These are phyloP conservation scores for Hirtodrosophila trivittata DNA, from an alignment of 2,888 invertebrate genomes.

Conservation along the genomic window DNA sequence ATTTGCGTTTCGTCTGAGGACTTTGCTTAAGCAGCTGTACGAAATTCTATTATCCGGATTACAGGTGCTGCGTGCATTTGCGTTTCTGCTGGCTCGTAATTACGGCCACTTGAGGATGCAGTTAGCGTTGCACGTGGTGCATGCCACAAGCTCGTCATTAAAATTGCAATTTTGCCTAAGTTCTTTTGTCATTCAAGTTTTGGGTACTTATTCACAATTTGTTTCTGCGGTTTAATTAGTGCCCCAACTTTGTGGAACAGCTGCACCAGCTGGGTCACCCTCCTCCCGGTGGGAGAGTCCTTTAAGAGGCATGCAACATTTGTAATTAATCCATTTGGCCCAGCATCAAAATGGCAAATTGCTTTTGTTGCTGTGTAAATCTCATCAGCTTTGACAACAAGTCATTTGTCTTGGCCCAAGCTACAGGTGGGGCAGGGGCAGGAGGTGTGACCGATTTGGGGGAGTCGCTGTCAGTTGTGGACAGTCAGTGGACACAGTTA, in stretches of 20 bases:
- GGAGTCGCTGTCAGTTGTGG: conserved; percentile 4
- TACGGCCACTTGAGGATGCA: conserved; percentile 38
- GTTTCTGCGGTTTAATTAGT: conserved; percentile 41
- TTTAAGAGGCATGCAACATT: conserved; percentile 36
- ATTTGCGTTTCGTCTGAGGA: not conserved
- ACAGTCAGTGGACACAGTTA: conserved; percentile 34
- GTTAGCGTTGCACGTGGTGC: too few species aligned
- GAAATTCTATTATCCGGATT: not conserved
- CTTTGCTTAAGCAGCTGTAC: not conserved
- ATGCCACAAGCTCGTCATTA: conserved; percentile 23
- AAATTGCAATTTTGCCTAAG: conserved; percentile 6
- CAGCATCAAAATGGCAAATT: conserved; percentile 43
- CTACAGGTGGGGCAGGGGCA: not conserved
- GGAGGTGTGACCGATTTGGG: too few species aligned
- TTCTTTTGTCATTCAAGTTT: not conserved
- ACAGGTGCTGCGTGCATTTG: not conserved
- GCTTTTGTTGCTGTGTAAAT: conserved; percentile 17
- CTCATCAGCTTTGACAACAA: conserved; percentile 38
- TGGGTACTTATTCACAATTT: conserved; percentile 8
- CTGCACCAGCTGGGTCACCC: conserved; percentile 2
- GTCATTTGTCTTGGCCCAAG: conserved; percentile 54
- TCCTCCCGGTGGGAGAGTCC: not conserved
- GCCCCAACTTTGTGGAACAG: conserved; percentile 18
- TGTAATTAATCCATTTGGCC: conserved; percentile 58
- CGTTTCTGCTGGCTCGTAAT: conserved; percentile 7